Percentiles rank a stretch among this genome's conserved stretches.
These are phyloP conservation scores for Dasypogon diadema DNA, from an alignment of 2,888 invertebrate genomes.

Conservation along the genomic window DNA sequence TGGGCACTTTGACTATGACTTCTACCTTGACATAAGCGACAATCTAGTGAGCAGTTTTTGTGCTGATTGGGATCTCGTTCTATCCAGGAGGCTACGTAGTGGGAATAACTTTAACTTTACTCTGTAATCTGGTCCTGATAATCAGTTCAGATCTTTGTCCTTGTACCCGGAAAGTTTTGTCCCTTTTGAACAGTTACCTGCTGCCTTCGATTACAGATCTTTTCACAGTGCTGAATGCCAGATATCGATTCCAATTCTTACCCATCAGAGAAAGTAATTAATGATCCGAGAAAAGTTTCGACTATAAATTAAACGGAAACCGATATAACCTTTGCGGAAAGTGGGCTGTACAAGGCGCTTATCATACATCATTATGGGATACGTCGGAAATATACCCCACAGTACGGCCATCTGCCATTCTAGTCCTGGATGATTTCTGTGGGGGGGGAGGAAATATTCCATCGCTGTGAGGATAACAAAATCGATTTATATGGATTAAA, in stretches of 20 bases:
- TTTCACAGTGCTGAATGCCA: neutral
- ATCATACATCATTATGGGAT: conserved; percentile 33
- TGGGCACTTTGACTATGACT: conserved; percentile 1
- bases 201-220: too few species aligned
- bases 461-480: neutral
- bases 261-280: conserved; percentile 24
- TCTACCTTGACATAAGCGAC: conserved; percentile 14
- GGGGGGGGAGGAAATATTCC: conserved; percentile 10
- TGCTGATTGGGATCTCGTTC: neutral
- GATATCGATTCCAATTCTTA: neutral
- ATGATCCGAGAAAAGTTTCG: conserved; percentile 28
- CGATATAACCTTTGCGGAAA: neutral
- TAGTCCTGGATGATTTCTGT: neutral
- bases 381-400: neutral
- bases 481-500: conserved; percentile 35
- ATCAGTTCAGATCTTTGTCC: neutral
- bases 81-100: neutral
- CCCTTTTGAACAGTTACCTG: neutral
- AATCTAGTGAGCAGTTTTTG: neutral
- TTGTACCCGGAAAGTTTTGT: too few species aligned
- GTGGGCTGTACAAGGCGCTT: neutral
- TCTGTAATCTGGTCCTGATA: conserved; percentile 14
- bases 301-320: conserved; percentile 24
- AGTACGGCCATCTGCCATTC: neutral
- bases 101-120: conserved; percentile 12